phyloP scores from a whole-genome alignment of 1,140 invertebrate species.

The Atta texana region DNA sequence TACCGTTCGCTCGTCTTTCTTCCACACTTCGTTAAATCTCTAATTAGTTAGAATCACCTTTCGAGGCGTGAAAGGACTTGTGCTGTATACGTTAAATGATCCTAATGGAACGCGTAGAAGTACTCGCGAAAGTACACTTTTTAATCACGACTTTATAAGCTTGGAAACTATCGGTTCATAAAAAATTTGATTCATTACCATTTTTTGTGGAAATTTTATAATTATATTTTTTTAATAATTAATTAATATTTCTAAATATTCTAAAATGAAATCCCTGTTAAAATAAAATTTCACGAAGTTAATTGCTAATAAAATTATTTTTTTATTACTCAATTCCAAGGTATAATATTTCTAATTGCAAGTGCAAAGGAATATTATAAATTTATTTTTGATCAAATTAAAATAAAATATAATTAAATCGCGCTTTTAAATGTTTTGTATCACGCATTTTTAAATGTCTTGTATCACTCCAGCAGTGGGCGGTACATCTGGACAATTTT shows the following conservation, averaged over 20 bases:
- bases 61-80: constrained; percentile 18
- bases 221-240: background rate
- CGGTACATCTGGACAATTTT: constrained; percentile 28
- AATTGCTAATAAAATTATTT: background rate
- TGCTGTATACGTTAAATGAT: constrained; percentile 1
- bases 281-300: background rate
- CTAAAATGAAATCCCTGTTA: background rate
- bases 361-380: background rate
- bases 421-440: background rate
- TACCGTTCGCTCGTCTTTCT: constrained; percentile 31
- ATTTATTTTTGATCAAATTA: background rate
- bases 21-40: constrained; percentile 46
- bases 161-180: background rate
- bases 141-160: background rate
- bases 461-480: background rate
- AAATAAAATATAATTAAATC: background rate
- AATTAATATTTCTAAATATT: background rate
- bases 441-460: background rate
- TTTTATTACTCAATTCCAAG: background rate
- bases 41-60: constrained; percentile 37
- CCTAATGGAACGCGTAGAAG: background rate
- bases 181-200: background rate
- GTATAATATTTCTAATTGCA: background rate
- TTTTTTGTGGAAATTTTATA: background rate
- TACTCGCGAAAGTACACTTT: background rate